These are phyloP conservation scores for Probaryconus sp. DNA, from an alignment of 1,140 invertebrate genomes.

Conservation along the genomic window DNA sequence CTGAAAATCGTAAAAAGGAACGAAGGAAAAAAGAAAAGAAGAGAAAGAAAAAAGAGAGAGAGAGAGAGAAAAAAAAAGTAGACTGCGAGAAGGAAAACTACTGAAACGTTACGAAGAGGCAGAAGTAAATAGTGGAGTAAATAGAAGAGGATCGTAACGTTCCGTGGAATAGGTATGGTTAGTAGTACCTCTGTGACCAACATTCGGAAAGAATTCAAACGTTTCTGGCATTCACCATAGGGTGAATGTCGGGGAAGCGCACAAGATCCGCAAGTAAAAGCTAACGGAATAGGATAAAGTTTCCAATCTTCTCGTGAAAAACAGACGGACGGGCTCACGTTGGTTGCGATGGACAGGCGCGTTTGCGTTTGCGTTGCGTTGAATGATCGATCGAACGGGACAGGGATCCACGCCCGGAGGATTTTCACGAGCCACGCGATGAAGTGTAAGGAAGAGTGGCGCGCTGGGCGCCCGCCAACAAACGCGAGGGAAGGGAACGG, in stretches of 20 bases:
- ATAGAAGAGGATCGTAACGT: slow-evolving; percentile 28
- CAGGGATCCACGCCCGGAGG: slow-evolving; percentile 63
- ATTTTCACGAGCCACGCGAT: slow-evolving; percentile 65
- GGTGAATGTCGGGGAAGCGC: slow-evolving; percentile 50
- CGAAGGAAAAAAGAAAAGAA: too few relatives aligned
- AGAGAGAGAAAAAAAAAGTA: too few relatives aligned
- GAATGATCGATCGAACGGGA: slow-evolving; percentile 60
- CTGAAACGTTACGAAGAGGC: slow-evolving; percentile 33
- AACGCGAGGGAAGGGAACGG: slow-evolving; percentile 28
- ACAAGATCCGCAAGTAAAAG: slow-evolving; percentile 55
- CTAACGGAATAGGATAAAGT: slow-evolving; percentile 54
- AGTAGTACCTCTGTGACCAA: slow-evolving; percentile 45
- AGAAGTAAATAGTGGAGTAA: too few relatives aligned
- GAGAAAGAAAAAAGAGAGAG: neutral
- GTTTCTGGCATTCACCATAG: slow-evolving; percentile 51
- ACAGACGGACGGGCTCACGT: slow-evolving; percentile 48
- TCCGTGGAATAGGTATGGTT: too few relatives aligned
- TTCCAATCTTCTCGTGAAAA: slow-evolving; percentile 58
- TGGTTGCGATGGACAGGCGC: slow-evolving; percentile 56
- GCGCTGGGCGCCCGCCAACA: slow-evolving; percentile 27
- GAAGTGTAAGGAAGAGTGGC: slow-evolving; percentile 52
- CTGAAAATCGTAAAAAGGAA: too few relatives aligned
- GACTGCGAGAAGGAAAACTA: too few relatives aligned
- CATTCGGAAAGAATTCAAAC: slow-evolving; percentile 45
- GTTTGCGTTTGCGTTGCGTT: too few relatives aligned